Percentiles rank a stretch among this genome's conserved stretches.
Evolutionary conservation across 2,888 invertebrate genomes (phyloP).

Genomic region (Acleris cristana): DNA sequence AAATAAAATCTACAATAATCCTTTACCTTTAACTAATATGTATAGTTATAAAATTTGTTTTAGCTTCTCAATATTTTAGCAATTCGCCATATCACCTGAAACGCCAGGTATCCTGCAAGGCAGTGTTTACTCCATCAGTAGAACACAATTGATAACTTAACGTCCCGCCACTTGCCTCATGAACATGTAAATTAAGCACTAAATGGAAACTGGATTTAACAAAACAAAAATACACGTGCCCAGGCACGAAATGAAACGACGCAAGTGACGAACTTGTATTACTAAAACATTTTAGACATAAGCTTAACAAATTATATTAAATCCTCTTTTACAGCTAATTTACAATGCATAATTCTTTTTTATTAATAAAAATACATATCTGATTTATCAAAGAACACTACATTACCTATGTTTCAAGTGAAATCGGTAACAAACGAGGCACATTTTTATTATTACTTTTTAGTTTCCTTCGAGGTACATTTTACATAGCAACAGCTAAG

Average conservation of each 20-base stretch:
- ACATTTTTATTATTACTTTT: constrained; percentile 70
- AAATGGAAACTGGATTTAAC: constrained; percentile 14
- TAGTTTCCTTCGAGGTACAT: constrained; percentile 34
- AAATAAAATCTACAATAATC: constrained; percentile 83
- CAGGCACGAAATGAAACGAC: constrained; percentile 41
- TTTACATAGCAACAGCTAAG: constrained; percentile 18
- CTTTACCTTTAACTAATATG: constrained; percentile 71
- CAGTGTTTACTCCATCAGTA: constrained; percentile 53
- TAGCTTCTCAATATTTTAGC: constrained; percentile 61
- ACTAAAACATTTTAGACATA: constrained; percentile 68
- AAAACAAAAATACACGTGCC: constrained; percentile 18
- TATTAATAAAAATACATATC: constrained; percentile 79
- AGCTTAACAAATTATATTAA: constrained; percentile 82
- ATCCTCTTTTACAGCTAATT: constrained; percentile 77
- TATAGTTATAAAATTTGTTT: constrained; percentile 76
- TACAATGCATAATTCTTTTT: constrained; percentile 79
- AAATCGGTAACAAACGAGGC: constrained; percentile 81
- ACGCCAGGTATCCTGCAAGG: constrained; percentile 52
- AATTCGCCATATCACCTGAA: constrained; percentile 42
- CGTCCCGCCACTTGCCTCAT: constrained; percentile 46
- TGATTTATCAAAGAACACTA: constrained; percentile 79
- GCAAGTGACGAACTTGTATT: constrained; percentile 58
- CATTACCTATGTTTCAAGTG: constrained; percentile 68
- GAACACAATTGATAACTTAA: constrained; percentile 47
- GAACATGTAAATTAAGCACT: constrained; percentile 30